Base-by-base conservation (phyloP, 2,888 invertebrate genomes). In the Caenorhabditis japonica region DNA sequence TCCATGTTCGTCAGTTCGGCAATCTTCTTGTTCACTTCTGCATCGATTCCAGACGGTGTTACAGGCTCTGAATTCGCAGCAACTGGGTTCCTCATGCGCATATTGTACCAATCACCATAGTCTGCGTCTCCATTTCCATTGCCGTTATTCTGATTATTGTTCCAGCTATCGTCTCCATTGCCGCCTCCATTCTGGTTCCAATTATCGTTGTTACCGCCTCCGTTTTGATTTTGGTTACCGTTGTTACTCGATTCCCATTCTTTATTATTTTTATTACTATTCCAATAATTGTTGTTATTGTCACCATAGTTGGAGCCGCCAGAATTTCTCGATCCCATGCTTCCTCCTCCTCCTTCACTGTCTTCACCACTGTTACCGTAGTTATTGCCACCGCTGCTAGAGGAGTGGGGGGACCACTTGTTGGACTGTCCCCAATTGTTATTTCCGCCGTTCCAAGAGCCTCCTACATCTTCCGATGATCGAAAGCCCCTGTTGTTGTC, bases 21-120 rank as follows among this genome's bases (percentile, higher is more conserved):
- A 34, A 71, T 62, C 36, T 71, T 71, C 25, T 34, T 62, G 36
- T 62, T 44, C 17, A 71, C 56, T 21, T 71, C 69, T 7, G 47
- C 39, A n/a, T 39, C 33, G 23, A 13, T 39, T 3, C 36, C 51
- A 21, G 61, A n/a, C 1, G 53, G 25, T 1, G 10, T 21, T n/a
- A n/a, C n/a, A n/a, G n/a, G n/a, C n/a, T n/a, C n/a, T n/a, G n/a
- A n/a, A n/a, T n/a, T n/a, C 21, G 38, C 13, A 8, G 30, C 13
- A 25, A 53, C 39, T 1, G 71, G 58, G 30, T 71, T 62, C 27
- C 58, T 71, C 71, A 71, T 62, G 15, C 49, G 47, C 46, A 51
- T 62, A 51, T 25, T 46, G 44, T 70, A 55, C 61, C 61, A 70
- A 46, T 70, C 70, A 46, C 61, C 61, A 30, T 70, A 70, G n/a